Base-by-base conservation (phyloP, 2,113 vertebrate genomes). In the Clinocottus analis region DNA sequence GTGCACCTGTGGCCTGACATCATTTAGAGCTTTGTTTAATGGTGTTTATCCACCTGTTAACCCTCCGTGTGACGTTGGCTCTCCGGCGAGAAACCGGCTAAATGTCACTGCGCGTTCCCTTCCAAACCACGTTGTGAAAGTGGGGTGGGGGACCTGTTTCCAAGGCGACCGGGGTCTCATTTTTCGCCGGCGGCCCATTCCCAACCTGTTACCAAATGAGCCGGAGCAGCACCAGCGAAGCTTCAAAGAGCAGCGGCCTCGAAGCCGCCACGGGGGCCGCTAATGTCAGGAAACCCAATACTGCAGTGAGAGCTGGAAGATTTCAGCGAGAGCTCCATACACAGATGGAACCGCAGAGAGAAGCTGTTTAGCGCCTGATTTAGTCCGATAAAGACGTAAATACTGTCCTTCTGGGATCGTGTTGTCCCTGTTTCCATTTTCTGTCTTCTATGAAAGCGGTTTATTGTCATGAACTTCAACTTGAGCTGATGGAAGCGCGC, bases 121-220 rank as follows among this genome's bases (percentile, higher is more conserved):
- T 86, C 77, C 66, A 66, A 89, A 85, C 76, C 67, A 72, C 33
- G 64, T 86, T 59, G 79, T 63, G 77, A 90, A 94, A 91, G 92
- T 90, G 88, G 86, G 29, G 86, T 84, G 87, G 87, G 83, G 85
- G 77, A 83, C 87, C 87, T 89, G 95, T 97, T 95, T 93, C 96
- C 95, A 91, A 90, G 94, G 95, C 89, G 94, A 97, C 96, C 35
- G 81, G 73, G 91, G 95, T 96, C 93, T 99, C 96, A 12, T 95
- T 97, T 99, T 97, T 97, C 96, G 94, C 93, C 91, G 86, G 85
- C 86, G 94, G 92, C 93, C 95, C 95, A 96, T 96, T 96, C 96
- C 95, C 97, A 98, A 94, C 96, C 96, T 99, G 97, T 97, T 97
- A 95, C 96, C 96, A 97, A 97, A 98, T 97, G 96, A 96, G 93